Evolutionary conservation across 2,888 invertebrate species (phyloP), one percentile per base, ranked within the genome.

Genomic region (Troides helena): DNA sequence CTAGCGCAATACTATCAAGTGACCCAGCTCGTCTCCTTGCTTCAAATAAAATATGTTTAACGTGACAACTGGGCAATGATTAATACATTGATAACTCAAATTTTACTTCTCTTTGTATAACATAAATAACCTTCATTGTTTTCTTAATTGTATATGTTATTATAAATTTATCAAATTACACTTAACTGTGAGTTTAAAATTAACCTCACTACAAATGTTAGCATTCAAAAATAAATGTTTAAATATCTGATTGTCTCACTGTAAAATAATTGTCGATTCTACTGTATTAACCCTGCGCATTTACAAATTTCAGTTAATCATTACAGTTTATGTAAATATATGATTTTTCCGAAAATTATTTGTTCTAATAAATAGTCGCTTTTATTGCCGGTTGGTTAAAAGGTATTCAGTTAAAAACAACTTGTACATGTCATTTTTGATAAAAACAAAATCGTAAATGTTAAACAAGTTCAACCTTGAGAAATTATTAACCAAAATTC

Each of bases 271-370:
- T 56, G 23, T 58, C 69, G 62, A 62, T 46, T 62, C 65, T 62
- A 69, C 61, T 36, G 50, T 65, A 58, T 46, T 14, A 62, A 69
- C 65, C 69, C 69, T 69, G 69, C 69, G 69, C 69, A 65, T 66
- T 53, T 30, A 69, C 23, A 65, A 69, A 62, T n/a, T 61, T 65
- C 60, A 46, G n/a, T 63, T 59, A 63, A 46, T 61, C 46, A 36
- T 43, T 62, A 43, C 46, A 21, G 65, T 46, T 65, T 65, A 25
- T 57, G 50, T 65, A 18, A 69, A 58, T 65, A 7, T 50, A 50
- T 39, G 23, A 17, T 18, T 17, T 50, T 10, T 10, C 10, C 10
- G 50, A 50, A 50, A 14, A 17, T 62, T 57, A 2, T 57, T n/a
- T 62, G 46, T n/a, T 36, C 6, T 58, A 57, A 50, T 60, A 66